These are phyloP conservation scores for Heliornis fulica DNA, from an alignment of 2,113 vertebrate species.

Conservation along the genomic window DNA sequence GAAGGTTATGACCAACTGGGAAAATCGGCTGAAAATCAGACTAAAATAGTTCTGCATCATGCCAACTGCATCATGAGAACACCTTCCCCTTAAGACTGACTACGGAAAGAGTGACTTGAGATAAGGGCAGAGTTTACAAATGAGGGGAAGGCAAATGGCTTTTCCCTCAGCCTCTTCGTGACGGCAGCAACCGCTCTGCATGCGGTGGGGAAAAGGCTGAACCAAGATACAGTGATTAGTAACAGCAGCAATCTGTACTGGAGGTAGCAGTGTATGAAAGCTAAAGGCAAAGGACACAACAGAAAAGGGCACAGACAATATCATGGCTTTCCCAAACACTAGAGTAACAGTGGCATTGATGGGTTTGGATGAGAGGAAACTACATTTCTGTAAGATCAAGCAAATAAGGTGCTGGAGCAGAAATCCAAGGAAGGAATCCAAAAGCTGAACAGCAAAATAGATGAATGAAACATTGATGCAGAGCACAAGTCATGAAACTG, in stretches of 20 bases:
- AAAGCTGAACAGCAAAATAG: background rate
- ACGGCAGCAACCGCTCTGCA: background rate
- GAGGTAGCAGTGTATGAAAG: background rate
- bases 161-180: background rate
- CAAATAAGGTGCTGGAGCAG: background rate
- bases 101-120: background rate
- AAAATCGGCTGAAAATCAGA: background rate
- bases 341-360: background rate
- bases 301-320: background rate
- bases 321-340: background rate
- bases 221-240: background rate
- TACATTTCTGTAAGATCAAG: background rate
- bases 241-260: background rate
- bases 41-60: background rate
- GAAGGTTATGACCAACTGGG: background rate
- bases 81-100: background rate
- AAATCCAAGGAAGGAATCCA: background rate
- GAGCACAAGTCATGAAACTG: background rate
- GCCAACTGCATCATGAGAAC: background rate
- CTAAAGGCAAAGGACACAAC: background rate
- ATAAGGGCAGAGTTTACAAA: background rate
- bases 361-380: background rate
- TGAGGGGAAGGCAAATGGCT: background rate
- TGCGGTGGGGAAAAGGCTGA: background rate
- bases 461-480: background rate